phyloP scores from a whole-genome alignment of 2,113 vertebrate species.

The Perca schrenkii region DNA sequence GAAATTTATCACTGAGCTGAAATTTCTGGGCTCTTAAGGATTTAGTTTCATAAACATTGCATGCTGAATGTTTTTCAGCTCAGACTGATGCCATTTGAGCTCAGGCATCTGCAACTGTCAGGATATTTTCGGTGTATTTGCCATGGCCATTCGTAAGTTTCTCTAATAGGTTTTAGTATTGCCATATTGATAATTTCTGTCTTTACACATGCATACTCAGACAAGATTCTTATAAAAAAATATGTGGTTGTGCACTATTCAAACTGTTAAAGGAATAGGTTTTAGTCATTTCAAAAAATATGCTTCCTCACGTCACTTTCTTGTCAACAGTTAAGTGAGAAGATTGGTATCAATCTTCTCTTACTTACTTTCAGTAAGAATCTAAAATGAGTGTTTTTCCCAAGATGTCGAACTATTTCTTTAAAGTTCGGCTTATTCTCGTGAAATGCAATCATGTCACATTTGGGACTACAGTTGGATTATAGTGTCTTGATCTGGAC shows the following conservation, averaged over 20 bases:
- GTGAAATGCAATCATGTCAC: conserved; percentile 8
- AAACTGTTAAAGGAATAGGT: conserved; percentile 27
- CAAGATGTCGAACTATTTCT: background rate
- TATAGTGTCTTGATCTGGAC: conserved; percentile 35
- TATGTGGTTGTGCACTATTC: conserved; percentile 3
- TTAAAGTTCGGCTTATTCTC: background rate
- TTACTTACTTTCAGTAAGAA: background rate
- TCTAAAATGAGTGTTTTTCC: background rate
- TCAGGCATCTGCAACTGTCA: conserved; percentile 69
- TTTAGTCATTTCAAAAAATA: background rate
- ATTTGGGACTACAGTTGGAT: conserved; percentile 36
- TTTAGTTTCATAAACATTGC: conserved; percentile 80
- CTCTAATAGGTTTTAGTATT: conserved; percentile 26
- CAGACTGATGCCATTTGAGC: conserved; percentile 66
- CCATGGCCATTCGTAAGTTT: conserved; percentile 35
- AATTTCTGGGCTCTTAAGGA: conserved; percentile 67
- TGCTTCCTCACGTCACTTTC: background rate
- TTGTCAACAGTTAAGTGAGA: background rate
- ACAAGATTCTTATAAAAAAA: conserved; percentile 29
- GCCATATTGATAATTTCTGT: conserved; percentile 40
- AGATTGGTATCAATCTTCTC: background rate
- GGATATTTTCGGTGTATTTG: conserved; percentile 51
- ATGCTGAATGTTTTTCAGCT: conserved; percentile 71
- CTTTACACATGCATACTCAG: conserved; percentile 36
- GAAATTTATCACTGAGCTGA: conserved; percentile 77